Evolutionary conservation across 2,797 vertebrate species (phyloP).

Genomic region (Benthosema pterotum): DNA sequence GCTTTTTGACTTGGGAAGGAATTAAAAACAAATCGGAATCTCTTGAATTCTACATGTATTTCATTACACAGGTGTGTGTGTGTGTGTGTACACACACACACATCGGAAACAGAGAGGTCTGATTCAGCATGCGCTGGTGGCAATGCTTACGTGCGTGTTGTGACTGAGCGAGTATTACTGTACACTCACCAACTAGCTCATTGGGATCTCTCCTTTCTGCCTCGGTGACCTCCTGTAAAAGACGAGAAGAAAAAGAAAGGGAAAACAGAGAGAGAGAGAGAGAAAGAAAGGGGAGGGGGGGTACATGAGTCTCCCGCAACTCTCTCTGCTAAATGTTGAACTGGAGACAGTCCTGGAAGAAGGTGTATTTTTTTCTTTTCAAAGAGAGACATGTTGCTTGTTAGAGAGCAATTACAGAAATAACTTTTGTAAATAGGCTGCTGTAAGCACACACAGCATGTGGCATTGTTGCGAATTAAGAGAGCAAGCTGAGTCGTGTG

Average conservation of each 20-base stretch:
- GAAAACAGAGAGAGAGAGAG: not conserved
- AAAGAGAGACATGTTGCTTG: not conserved
- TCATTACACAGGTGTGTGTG: not conserved
- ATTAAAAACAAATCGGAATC: not conserved
- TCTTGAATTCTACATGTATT: slow-evolving; percentile 1
- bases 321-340: not conserved
- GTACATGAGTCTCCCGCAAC: slow-evolving; percentile 24
- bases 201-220: slow-evolving; percentile 91
- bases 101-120: no score
- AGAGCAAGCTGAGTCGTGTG: not conserved
- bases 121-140: no score
- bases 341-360: slow-evolving; percentile 2
- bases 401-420: slow-evolving; percentile 3
- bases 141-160: no score
- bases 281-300: not conserved
- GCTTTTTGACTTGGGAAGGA: not conserved
- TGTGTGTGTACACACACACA: no score
- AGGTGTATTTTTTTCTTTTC: not conserved
- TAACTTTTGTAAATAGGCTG: not conserved
- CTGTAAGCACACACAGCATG: not conserved
- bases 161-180: no score
- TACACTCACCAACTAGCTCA: slow-evolving; percentile 93
- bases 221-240: slow-evolving; percentile 84
- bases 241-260: not conserved
- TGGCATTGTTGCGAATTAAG: not conserved